phyloP scores from a whole-genome alignment of 2,888 invertebrate genomes.

The Oegoconia quadripuncta region DNA sequence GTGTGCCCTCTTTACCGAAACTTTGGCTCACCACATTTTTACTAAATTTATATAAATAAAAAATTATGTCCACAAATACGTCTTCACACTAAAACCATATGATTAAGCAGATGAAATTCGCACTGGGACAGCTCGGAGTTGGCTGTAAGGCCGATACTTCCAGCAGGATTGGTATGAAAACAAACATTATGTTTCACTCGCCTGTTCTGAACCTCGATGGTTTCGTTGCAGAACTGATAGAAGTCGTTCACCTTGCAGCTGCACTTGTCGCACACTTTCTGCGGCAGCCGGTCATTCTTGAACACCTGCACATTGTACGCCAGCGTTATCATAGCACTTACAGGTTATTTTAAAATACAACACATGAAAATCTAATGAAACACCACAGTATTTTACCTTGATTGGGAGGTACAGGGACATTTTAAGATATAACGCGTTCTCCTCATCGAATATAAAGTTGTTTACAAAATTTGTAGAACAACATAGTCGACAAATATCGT shows the following conservation, averaged over 20 bases:
- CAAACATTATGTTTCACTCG: constrained; percentile 22
- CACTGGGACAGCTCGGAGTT: no score
- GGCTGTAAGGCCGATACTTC: no score
- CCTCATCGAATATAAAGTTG: constrained; percentile 84
- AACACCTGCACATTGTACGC: constrained; percentile 71
- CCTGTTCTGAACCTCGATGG: constrained; percentile 82
- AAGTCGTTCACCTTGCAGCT: constrained; percentile 84
- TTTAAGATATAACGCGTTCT: constrained; percentile 83
- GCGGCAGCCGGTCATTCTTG: constrained; percentile 83
- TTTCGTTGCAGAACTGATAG: constrained; percentile 85
- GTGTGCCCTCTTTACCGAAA: no score
- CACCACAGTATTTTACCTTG: constrained; percentile 74
- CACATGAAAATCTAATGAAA: constrained; percentile 21
- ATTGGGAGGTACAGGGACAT: constrained; percentile 86
- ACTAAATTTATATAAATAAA: no score
- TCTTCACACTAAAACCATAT: no score
- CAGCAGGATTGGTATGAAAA: background rate
- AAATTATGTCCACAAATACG: no score
- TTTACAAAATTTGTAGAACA: constrained; percentile 77
- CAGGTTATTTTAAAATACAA: constrained; percentile 26
- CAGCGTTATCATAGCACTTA: constrained; percentile 15
- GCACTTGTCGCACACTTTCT: constrained; percentile 85
- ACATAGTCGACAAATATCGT: constrained; percentile 66
- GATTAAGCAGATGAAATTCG: no score
- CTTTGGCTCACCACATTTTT: no score